A percentile compares a stretch with the other conserved stretches of the same genome.
These are phyloP conservation scores for Lacanobia oleracea DNA, from an alignment of 2,888 invertebrate species.

Conservation along the genomic window DNA sequence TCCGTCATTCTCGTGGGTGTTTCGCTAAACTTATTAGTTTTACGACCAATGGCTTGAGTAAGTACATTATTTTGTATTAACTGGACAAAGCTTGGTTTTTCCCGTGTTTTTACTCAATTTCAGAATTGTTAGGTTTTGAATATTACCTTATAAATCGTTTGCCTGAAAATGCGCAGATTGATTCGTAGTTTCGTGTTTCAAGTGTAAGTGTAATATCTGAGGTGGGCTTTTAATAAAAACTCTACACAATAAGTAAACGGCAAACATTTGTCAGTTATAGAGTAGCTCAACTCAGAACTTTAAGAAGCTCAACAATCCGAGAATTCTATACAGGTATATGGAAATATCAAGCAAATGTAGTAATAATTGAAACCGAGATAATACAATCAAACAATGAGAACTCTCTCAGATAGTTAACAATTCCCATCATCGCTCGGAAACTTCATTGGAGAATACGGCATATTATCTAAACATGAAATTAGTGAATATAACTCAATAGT, in stretches of 20 bases:
- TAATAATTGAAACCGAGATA: not conserved
- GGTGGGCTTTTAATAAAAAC: too few relatives aligned
- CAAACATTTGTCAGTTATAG: too few relatives aligned
- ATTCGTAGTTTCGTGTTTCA: too few relatives aligned
- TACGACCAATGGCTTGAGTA: slow-evolving; percentile 4
- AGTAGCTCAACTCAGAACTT: too few relatives aligned
- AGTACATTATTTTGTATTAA: not conserved
- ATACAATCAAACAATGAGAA: not conserved
- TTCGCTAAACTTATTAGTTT: slow-evolving; percentile 28
- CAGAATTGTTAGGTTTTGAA: too few relatives aligned
- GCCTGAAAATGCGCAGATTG: too few relatives aligned
- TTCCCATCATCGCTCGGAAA: not conserved
- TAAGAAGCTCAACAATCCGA: too few relatives aligned
- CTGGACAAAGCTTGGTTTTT: not conserved
- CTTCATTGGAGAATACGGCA: not conserved
- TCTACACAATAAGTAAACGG: too few relatives aligned
- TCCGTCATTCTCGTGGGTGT: slow-evolving; percentile 14
- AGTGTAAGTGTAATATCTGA: too few relatives aligned
- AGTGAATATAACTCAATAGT: not conserved
- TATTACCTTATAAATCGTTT: too few relatives aligned
- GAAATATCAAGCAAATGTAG: not conserved
- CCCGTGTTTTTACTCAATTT: not conserved
- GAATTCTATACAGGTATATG: not conserved
- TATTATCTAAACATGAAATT: not conserved
- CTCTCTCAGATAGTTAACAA: not conserved